phyloP scores from a whole-genome alignment of 2,888 invertebrate genomes.

The Oxyteleia sp. region DNA sequence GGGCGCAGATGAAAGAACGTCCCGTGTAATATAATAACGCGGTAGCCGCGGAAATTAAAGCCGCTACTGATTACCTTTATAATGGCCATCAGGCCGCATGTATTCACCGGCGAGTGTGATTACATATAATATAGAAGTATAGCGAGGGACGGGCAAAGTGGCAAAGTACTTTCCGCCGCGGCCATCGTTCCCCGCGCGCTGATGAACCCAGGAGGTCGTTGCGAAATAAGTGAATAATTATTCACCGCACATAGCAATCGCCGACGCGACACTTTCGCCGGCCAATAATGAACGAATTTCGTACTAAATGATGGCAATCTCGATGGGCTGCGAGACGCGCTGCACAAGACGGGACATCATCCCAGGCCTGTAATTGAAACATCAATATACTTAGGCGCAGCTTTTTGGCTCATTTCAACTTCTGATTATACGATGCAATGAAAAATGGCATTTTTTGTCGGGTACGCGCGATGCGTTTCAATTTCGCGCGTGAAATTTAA shows the following conservation, averaged over 20 bases:
- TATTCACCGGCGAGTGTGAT: constrained; percentile 68
- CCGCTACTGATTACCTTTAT: constrained; percentile 74
- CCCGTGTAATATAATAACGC: constrained; percentile 74
- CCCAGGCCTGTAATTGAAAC: constrained; percentile 67
- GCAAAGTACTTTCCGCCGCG: constrained; percentile 71
- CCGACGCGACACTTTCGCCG: constrained; percentile 70
- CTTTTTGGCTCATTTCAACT: constrained; percentile 44
- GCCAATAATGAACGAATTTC: constrained; percentile 59
- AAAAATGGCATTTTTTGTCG: constrained; percentile 44
- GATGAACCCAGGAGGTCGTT: constrained; percentile 73
- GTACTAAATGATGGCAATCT: constrained; percentile 64
- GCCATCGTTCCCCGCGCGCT: constrained; percentile 55
- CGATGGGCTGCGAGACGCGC: too few species aligned
- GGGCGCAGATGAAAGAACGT: constrained; percentile 64
- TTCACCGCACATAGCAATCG: constrained; percentile 62
- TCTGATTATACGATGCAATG: constrained; percentile 51
- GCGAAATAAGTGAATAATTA: constrained; percentile 72
- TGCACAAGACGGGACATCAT: constrained; percentile 32
- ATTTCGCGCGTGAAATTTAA: constrained; percentile 64
- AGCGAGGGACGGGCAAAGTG: constrained; percentile 60
- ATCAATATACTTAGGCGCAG: constrained; percentile 59
- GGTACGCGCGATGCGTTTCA: constrained; percentile 42
- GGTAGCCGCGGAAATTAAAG: constrained; percentile 74
- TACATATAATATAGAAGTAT: constrained; percentile 70
- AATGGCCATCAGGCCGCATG: constrained; percentile 72